A percentile compares a stretch with the other conserved stretches of the same genome.
phyloP scores from a whole-genome alignment of 2,113 vertebrate species.

The Lontra canadensis region DNA sequence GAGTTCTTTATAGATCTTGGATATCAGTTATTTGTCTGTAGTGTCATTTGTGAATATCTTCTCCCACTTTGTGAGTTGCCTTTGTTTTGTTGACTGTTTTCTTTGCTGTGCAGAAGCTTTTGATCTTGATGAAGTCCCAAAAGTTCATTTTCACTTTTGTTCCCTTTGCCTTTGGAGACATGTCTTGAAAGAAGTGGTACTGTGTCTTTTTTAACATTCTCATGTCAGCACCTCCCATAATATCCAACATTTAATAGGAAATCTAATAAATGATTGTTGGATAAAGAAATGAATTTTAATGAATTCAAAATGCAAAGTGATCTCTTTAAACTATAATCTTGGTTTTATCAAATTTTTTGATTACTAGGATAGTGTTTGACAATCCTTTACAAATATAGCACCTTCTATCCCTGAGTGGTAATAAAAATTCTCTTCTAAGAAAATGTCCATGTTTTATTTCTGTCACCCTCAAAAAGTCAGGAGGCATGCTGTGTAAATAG shows the following conservation, averaged over 20 bases:
- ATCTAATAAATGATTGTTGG: neutral
- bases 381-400: neutral
- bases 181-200: neutral
- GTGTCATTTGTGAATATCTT: no score
- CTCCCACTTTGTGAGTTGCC: no score
- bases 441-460: neutral
- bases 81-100: no score
- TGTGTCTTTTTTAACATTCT: neutral
- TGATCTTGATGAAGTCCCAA: no score
- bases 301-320: neutral
- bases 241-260: neutral
- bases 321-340: neutral
- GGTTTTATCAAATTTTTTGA: neutral
- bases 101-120: no score
- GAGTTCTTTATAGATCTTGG: no score
- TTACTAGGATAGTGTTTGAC: neutral
- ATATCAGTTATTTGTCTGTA: no score
- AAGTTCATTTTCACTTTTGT: no score
- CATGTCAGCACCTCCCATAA: neutral
- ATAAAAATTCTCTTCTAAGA: neutral
- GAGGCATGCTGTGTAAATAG: neutral
- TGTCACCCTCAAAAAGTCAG: neutral
- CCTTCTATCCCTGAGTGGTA: neutral
- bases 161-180: no score
- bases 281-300: constrained; percentile 2